A percentile compares a stretch with the other conserved stretches of the same genome.
Evolutionary conservation across 2,113 vertebrate species (phyloP).

Genomic region (Agelaius tricolor): DNA sequence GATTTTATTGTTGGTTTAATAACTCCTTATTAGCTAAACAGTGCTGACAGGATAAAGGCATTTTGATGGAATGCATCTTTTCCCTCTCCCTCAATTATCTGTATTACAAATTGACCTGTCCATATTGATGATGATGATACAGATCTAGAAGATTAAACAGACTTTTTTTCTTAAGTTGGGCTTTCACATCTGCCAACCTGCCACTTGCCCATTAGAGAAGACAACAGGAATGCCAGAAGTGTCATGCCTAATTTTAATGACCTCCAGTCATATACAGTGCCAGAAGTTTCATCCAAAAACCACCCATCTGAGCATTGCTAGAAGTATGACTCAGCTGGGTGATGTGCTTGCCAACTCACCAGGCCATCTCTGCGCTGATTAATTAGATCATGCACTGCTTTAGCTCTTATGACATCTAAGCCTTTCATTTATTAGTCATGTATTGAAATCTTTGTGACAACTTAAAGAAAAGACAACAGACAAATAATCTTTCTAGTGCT

Average conservation of each 20-base stretch:
- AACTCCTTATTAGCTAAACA: neutral
- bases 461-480: neutral
- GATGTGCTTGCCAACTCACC: constrained; percentile 3
- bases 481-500: neutral
- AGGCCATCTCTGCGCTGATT: neutral
- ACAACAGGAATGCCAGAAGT: constrained; percentile 24
- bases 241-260: constrained; percentile 16
- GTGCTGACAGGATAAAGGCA: neutral
- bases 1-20: neutral
- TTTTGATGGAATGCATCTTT: constrained; percentile 12
- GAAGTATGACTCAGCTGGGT: neutral
- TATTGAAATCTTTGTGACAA: neutral
- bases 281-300: constrained; percentile 20
- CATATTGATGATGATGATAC: neutral
- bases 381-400: constrained; percentile 34
- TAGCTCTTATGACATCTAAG: neutral
- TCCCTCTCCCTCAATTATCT: neutral
- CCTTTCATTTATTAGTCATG: neutral
- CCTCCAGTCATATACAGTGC: neutral
- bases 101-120: constrained; percentile 54
- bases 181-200: constrained; percentile 30
- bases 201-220: neutral
- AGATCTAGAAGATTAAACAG: neutral
- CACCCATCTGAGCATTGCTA: neutral
- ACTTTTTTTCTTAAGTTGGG: neutral